phyloP scores from a whole-genome alignment of 2,797 vertebrate genomes.

The Sebastes reedi region DNA sequence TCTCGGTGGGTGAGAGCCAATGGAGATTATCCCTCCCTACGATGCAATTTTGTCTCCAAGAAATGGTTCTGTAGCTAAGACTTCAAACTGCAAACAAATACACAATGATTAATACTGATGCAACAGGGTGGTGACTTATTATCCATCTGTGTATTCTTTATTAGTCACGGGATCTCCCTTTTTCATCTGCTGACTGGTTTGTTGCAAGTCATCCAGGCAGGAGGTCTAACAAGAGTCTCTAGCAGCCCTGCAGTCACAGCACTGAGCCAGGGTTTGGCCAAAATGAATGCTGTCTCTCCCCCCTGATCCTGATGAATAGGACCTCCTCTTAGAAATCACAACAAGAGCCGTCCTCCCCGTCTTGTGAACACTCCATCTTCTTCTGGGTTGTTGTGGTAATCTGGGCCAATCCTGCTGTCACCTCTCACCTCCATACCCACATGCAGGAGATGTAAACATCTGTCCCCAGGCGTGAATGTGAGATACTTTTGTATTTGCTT shows the following conservation, averaged over 20 bases:
- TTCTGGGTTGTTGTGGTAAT: constrained; percentile 4
- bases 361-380: constrained; percentile 17
- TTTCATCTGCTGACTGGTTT: constrained; percentile 24
- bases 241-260: constrained; percentile 14
- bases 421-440: constrained; percentile 6
- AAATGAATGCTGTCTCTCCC: constrained; percentile 42
- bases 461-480: constrained; percentile 4
- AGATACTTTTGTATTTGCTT: constrained; percentile 11
- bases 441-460: constrained; percentile 7
- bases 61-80: constrained; percentile 16
- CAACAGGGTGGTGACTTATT: constrained; percentile 35
- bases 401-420: not conserved
- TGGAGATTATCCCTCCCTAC: not conserved
- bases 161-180: constrained; percentile 38
- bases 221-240: constrained; percentile 17
- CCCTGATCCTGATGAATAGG: constrained; percentile 29
- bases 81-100: constrained; percentile 31
- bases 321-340: constrained; percentile 50
- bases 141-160: constrained; percentile 31
- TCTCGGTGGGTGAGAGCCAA: not conserved
- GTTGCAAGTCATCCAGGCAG: constrained; percentile 12
- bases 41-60: not conserved
- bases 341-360: not conserved
- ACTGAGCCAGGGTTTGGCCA: constrained; percentile 28
- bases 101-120: constrained; percentile 24